A percentile compares a stretch with the other conserved stretches of the same genome.
These are phyloP conservation scores for Noctua janthina DNA, from an alignment of 2,888 invertebrate genomes.

Conservation along the genomic window DNA sequence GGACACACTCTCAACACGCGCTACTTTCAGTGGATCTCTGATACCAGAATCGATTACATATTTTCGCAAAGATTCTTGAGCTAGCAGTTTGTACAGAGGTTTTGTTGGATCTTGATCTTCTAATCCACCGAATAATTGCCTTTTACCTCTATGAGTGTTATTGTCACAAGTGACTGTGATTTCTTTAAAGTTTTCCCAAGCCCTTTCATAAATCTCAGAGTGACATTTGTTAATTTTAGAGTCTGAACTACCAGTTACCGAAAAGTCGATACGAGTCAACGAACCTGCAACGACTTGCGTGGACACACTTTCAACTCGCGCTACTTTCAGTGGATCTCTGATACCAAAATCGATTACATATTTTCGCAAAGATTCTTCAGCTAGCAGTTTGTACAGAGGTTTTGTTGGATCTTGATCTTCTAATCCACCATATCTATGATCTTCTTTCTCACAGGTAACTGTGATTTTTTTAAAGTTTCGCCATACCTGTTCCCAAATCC, in stretches of 20 bases:
- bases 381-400: neutral
- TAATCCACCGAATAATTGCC: no score
- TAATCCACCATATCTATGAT: no score
- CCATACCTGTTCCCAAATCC: no score
- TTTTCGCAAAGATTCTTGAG: no score
- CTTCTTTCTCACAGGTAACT: no score
- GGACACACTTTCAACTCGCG: conserved; percentile 30
- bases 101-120: no score
- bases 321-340: neutral
- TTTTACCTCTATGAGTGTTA: neutral
- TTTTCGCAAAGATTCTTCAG: neutral
- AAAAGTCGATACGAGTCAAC: conserved; percentile 39
- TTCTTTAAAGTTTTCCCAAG: neutral
- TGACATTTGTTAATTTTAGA: neutral
- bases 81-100: no score
- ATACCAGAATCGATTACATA: no score
- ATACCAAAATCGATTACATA: neutral
- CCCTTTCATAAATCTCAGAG: neutral
- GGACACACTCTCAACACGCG: no score
- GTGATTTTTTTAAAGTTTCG: no score
- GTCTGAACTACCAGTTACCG: neutral
- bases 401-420: neutral
- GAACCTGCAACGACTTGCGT: conserved; percentile 68
- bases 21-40: no score
- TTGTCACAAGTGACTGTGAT: neutral